Evolutionary conservation across 2,797 vertebrate species (phyloP).

Genomic region (Anguilla pacifica): DNA sequence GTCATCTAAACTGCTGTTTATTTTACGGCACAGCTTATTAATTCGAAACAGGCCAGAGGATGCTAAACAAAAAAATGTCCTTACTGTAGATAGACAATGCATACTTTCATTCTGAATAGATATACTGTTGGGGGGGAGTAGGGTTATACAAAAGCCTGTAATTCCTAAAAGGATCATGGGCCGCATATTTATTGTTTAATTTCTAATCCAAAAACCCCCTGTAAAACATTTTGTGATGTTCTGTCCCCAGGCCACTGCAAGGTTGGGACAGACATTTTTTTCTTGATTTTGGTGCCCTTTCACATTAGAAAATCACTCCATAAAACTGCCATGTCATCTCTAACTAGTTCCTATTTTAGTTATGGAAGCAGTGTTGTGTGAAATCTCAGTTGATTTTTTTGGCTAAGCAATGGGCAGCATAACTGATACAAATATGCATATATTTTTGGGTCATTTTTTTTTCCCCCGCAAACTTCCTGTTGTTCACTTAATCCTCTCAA

Average conservation of each 20-base stretch:
- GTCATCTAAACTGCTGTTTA: slow-evolving; percentile 1
- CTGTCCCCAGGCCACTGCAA: no score
- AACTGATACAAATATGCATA: background rate
- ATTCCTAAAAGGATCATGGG: no score
- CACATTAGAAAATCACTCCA: background rate
- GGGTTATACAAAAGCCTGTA: no score
- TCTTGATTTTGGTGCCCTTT: background rate
- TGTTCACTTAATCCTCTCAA: slow-evolving; percentile 20
- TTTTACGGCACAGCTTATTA: background rate
- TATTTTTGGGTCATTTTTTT: background rate
- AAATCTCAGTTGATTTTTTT: background rate
- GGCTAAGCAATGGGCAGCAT: background rate
- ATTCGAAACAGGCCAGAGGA: slow-evolving; percentile 14
- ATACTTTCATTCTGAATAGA: background rate
- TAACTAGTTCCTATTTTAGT: background rate
- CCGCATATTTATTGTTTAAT: no score
- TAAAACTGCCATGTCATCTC: background rate
- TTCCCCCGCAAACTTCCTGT: slow-evolving; percentile 13
- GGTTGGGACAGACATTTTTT: no score
- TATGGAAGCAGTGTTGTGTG: background rate
- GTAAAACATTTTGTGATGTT: no score
- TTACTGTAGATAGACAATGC: background rate
- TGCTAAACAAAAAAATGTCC: background rate
- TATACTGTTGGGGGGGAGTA: no score
- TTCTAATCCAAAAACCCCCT: no score